Evolutionary conservation across 1,140 invertebrate species (phyloP).

Genomic region (Copidosoma floridanum): DNA sequence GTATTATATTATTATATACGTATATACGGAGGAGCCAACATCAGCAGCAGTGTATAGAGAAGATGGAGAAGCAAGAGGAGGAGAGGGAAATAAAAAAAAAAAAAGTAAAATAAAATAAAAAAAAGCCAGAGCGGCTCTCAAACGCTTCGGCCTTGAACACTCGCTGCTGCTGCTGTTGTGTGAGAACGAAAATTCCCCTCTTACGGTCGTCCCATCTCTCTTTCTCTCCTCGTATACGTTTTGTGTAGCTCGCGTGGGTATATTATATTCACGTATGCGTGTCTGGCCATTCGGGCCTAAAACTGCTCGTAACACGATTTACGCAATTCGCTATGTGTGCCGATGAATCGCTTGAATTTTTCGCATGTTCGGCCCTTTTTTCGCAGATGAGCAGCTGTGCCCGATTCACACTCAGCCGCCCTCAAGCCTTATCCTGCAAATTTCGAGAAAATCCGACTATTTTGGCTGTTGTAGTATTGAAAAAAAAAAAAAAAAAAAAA

Average conservation of each 20-base stretch:
- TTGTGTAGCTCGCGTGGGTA: too few relatives aligned
- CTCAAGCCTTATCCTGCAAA: too few relatives aligned
- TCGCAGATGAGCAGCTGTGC: too few relatives aligned
- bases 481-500: neutral
- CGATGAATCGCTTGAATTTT: slow-evolving; percentile 1
- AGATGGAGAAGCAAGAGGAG: neutral
- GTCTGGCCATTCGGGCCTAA: neutral
- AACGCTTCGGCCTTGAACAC: slow-evolving; percentile 29
- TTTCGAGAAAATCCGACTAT: neutral
- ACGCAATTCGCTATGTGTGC: neutral
- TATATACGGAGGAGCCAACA: neutral
- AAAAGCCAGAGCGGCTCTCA: slow-evolving; percentile 20
- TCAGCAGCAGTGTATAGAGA: neutral
- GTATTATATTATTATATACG: too few relatives aligned
- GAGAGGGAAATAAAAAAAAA: neutral
- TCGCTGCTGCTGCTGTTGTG: neutral
- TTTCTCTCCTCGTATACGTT: too few relatives aligned
- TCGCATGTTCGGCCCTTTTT: slow-evolving; percentile 23
- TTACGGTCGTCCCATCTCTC: too few relatives aligned
- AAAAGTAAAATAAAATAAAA: slow-evolving; percentile 10
- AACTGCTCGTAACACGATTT: too few relatives aligned
- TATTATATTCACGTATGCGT: too few relatives aligned
- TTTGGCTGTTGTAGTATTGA: too few relatives aligned
- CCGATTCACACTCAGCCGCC: too few relatives aligned
- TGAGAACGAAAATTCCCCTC: slow-evolving; percentile 26